A percentile compares a stretch with the other conserved stretches of the same genome.
phyloP scores from a whole-genome alignment of 2,888 invertebrate genomes.

The Priocnemis perturbator region DNA sequence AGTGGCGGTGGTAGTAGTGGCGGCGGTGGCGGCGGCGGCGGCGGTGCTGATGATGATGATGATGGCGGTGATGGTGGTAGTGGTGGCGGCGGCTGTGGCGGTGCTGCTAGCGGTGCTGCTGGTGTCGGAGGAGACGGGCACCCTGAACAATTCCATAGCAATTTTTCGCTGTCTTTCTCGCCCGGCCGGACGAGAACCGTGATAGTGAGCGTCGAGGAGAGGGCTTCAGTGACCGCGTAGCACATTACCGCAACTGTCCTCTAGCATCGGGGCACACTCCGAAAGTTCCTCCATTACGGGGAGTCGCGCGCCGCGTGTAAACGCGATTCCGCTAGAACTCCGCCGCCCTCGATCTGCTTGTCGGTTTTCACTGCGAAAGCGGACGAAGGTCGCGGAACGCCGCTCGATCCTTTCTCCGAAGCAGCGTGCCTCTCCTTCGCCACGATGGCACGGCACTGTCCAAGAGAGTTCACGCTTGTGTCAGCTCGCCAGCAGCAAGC shows the following conservation, averaged over 20 bases:
- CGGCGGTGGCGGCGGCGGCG: too few species aligned
- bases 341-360: background rate
- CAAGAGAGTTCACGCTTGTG: constrained; percentile 37
- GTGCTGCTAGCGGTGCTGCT: too few species aligned
- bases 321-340: constrained; percentile 17
- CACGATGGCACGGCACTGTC: background rate
- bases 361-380: too few species aligned
- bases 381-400: too few species aligned
- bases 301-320: constrained; percentile 44
- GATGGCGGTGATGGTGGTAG: too few species aligned
- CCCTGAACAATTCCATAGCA: constrained; percentile 55
- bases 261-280: constrained; percentile 33
- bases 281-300: constrained; percentile 46
- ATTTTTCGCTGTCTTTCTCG: constrained; percentile 40
- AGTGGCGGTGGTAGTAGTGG: too few species aligned
- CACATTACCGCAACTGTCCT: constrained; percentile 45
- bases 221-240: constrained; percentile 46
- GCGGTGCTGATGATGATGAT: too few species aligned
- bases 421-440: too few species aligned
- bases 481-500: constrained; percentile 29
- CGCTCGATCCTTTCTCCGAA: too few species aligned
- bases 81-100: too few species aligned
- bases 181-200: constrained; percentile 49
- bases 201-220: constrained; percentile 36
- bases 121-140: too few species aligned